These are phyloP conservation scores for Acrobasis consociella DNA, from an alignment of 2,888 invertebrate genomes.

Conservation along the genomic window DNA sequence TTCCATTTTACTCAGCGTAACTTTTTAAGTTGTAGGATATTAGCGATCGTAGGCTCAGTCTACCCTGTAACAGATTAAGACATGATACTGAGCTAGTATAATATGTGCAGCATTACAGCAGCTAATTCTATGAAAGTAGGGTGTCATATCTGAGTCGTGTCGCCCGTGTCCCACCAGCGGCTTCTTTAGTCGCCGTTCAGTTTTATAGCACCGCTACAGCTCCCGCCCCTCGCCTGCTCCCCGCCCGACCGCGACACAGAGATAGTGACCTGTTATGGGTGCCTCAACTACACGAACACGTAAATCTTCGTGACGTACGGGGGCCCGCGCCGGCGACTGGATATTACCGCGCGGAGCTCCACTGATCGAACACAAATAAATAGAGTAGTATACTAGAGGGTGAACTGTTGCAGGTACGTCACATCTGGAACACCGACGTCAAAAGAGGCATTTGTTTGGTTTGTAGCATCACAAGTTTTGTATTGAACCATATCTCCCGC, in stretches of 20 bases:
- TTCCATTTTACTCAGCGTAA: too few species aligned
- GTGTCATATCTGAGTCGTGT: not conserved
- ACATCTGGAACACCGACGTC: too few species aligned
- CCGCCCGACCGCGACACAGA: not conserved
- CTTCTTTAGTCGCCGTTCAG: not conserved
- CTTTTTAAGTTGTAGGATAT: too few species aligned
- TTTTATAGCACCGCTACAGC: not conserved
- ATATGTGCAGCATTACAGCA: not conserved
- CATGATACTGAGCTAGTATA: too few species aligned
- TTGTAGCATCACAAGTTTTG: too few species aligned
- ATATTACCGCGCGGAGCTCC: conserved; percentile 9
- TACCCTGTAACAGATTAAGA: too few species aligned
- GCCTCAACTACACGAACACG: conserved; percentile 28
- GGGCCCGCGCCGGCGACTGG: conserved; percentile 4
- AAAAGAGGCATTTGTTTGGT: too few species aligned
- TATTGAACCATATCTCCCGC: too few species aligned
- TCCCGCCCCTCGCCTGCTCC: not conserved
- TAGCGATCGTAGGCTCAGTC: too few species aligned
- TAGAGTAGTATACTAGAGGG: not conserved
- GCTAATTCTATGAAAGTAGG: not conserved
- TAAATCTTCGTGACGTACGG: conserved; percentile 31
- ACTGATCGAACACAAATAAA: conserved; percentile 1
- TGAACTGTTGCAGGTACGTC: not conserved
- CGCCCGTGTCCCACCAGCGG: not conserved
- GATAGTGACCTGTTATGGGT: conserved; percentile 23